Evolutionary conservation across 1,140 invertebrate genomes (phyloP).

Genomic region (Megalopta genalis): DNA sequence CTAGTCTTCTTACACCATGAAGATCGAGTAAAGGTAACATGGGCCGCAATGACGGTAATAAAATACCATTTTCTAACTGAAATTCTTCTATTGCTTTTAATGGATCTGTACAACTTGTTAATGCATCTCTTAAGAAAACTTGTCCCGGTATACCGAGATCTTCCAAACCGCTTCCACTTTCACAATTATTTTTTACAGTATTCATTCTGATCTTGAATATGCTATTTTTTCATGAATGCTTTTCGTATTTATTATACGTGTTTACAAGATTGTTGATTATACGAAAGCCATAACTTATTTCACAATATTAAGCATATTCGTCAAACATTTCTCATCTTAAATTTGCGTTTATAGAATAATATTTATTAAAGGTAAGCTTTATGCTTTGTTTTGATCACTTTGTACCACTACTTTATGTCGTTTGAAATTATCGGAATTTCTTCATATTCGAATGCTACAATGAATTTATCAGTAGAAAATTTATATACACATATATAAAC

Average conservation of each 20-base stretch:
- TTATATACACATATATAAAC: too few relatives aligned
- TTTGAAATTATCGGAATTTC: not conserved
- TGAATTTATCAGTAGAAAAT: not conserved
- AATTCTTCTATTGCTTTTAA: conserved; percentile 98
- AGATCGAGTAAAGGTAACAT: conserved; percentile 97
- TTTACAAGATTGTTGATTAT: not conserved
- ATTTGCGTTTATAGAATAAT: not conserved
- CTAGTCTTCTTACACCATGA: conserved; percentile 93
- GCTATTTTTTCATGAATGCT: not conserved
- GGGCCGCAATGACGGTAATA: conserved; percentile 94
- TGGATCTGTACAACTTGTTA: conserved; percentile 97
- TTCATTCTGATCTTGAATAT: conserved; percentile 59
- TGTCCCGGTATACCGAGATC: conserved; percentile 96
- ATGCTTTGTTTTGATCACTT: not conserved
- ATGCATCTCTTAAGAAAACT: conserved; percentile 91
- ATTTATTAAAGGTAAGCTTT: not conserved
- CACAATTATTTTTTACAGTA: conserved; percentile 68
- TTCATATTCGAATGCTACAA: not conserved
- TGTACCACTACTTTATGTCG: not conserved
- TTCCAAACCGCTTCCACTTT: conserved; percentile 83
- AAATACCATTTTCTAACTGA: conserved; percentile 96
- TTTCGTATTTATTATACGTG: conserved; percentile 6
- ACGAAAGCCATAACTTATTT: not conserved
- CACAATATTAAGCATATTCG: too few relatives aligned
- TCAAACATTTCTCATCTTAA: not conserved